A percentile compares a stretch with the other conserved stretches of the same genome.
Conservation (phyloP, 2,888 invertebrate genomes). For the Plebejus melissa region DNA sequence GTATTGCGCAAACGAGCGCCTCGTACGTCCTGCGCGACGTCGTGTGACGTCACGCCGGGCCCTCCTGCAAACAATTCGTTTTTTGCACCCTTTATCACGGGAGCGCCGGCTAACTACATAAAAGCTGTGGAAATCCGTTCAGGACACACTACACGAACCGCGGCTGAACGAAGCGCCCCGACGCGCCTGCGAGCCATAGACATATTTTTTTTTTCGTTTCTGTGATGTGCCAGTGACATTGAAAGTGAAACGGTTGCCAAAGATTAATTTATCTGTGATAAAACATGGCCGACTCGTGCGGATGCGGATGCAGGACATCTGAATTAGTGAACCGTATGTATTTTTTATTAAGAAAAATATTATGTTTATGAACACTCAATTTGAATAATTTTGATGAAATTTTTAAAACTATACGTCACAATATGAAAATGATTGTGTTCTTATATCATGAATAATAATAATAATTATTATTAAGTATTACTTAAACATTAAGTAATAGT, state of each 20-base stretch:
- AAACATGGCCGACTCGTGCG: slow-evolving; percentile 50
- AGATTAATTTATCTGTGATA: slow-evolving; percentile 63
- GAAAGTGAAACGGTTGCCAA: slow-evolving; percentile 44
- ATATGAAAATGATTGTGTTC: background rate
- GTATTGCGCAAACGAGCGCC: slow-evolving; percentile 65
- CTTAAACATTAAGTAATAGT: background rate
- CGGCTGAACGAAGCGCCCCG: slow-evolving; percentile 63
- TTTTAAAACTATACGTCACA: background rate
- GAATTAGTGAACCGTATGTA: slow-evolving; percentile 52
- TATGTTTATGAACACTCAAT: background rate
- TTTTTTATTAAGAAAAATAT: background rate
- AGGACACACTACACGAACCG: slow-evolving; percentile 72
- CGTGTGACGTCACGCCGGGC: slow-evolving; percentile 68
- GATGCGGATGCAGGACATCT: slow-evolving; percentile 53
- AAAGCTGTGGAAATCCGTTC: slow-evolving; percentile 73
- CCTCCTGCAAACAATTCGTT: slow-evolving; percentile 72
- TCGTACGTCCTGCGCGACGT: slow-evolving; percentile 63
- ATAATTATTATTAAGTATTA: background rate
- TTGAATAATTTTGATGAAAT: background rate
- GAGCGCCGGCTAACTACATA: slow-evolving; percentile 67
- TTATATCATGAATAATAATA: background rate
- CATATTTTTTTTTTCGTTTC: slow-evolving; percentile 33
- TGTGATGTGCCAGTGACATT: slow-evolving; percentile 52
- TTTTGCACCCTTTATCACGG: slow-evolving; percentile 76
- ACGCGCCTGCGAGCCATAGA: slow-evolving; percentile 37